Conservation (phyloP, 2,888 invertebrate species). For the Hypena proboscidalis region DNA sequence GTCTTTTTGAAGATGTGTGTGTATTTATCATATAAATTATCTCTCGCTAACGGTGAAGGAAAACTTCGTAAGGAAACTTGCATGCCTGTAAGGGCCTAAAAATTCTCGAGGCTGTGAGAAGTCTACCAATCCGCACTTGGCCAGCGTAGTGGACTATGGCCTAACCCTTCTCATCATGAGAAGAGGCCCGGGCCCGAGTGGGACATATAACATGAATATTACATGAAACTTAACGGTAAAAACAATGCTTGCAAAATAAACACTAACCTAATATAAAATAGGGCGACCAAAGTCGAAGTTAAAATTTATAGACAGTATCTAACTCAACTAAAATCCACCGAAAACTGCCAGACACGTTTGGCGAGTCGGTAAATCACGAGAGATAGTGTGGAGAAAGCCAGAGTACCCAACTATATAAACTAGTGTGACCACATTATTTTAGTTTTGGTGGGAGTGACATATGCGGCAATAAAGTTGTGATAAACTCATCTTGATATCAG, state of each 20-base stretch:
- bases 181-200: too few relatives aligned
- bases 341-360: slow-evolving; percentile 57
- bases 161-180: too few relatives aligned
- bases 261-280: slow-evolving; percentile 25
- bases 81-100: too few relatives aligned
- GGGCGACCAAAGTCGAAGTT: slow-evolving; percentile 41
- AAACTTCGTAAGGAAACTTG: too few relatives aligned
- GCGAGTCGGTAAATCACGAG: slow-evolving; percentile 68
- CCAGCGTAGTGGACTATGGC: too few relatives aligned
- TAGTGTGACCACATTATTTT: slow-evolving; percentile 51
- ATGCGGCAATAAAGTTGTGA: slow-evolving; percentile 48
- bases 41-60: too few relatives aligned
- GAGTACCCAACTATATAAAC: slow-evolving; percentile 50
- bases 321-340: slow-evolving; percentile 46
- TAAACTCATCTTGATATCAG: slow-evolving; percentile 47
- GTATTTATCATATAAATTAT: too few relatives aligned
- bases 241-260: slow-evolving; percentile 20
- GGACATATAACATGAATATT: too few relatives aligned
- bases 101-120: too few relatives aligned
- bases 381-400: slow-evolving; percentile 65
- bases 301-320: slow-evolving; percentile 43
- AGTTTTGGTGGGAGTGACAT: slow-evolving; percentile 47
- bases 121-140: too few relatives aligned
- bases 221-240: too few relatives aligned
- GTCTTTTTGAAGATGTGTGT: too few relatives aligned